Evolutionary conservation across 1,140 invertebrate species (phyloP), one percentile per base, ranked within the genome.

Genomic region (Carposina sasakii): DNA sequence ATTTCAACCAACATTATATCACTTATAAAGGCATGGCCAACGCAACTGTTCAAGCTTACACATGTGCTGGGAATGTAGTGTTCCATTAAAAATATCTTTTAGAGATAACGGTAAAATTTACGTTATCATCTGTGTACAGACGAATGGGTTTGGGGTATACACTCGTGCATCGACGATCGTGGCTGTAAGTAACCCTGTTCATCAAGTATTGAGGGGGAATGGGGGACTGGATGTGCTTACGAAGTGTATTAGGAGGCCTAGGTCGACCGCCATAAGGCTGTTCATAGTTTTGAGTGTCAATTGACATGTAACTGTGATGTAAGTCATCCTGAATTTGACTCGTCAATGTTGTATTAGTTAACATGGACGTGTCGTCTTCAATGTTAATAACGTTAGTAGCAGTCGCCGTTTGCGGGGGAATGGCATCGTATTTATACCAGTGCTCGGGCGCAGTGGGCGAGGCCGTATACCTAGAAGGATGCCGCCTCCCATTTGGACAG

Each of bases 351-450:
- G 84, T 86, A 49, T 82, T 85, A 37, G 84, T 85, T 47, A 85
- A 68, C 72, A 86, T 79, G 21, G 82, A 85, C n/a, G 79, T 76
- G 45, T 86, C 84, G 36, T 86, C 84, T 62, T 85, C 84, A 40
- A 83, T 60, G 23, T 58, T 72, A 36, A 81, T 70, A 40, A 67
- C 75, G 48, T 73, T 81, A 37, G 69, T 54, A 26, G 63, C 54
- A 16, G 67, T 73, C 20, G 71, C 76, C 5, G 76, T 81, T 57
- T 85, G 81, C 9, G 82, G 81, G n/a, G 85, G 85, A 42, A 86
- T 77, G 3, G 85, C 85, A 39, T 85, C 85, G 48, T 86, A 86
- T 65, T 86, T 86, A 54, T 86, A 86, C 85, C 85, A 86, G 41
- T 76, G 81, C 56, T 86, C 85, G 6, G 83, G 75, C 43, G 85